Evolutionary conservation across 2,113 vertebrate genomes (phyloP), one percentile per base, ranked within the genome.

Genomic region (Phylloscopus trochilus): DNA sequence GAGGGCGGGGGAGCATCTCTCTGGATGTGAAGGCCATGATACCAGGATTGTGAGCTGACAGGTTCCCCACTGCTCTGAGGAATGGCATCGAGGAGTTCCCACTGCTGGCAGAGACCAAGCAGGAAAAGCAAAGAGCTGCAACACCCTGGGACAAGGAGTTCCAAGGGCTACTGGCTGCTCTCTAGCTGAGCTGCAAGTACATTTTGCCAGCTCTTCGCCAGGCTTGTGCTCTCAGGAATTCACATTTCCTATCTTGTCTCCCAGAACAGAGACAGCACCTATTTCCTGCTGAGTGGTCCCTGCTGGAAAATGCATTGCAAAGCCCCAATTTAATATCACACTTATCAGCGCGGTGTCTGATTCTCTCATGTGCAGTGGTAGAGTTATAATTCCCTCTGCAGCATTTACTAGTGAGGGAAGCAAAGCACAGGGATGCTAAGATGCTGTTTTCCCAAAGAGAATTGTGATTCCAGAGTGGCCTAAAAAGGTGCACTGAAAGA

Each of bases 51-150:
- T 75, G 80, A 90, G 35, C 76, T 96, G 94, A 91, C 88, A 89
- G 89, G 78, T 92, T 96, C 85, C 84, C 78, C 63, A 55, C 86
- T 63, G 90, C 89, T 91, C 84, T 63, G 55, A 2, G 87, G 70
- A 84, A 67, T 58, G 4, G 5, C 62, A 87, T 77, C 0, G 1
- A 69, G 74, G 81, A 76, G 49, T 87, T 92, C 68, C 55, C 44
- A 31, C 77, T 66, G 75, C 75, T 88, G 89, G 75, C 80, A 76
- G 74, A 59, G n/a, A 68, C 44, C 15, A 2, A 73, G 64, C n/a
- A 70, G 84, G 72, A 41, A 39, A 60, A 89, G 69, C 15, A 60
- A 62, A 94, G 56, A 85, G 53, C 66, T 72, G 30, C 20, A 75
- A 58, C 44, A 64, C 47, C 30, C 33, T 21, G 64, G 43, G 74